phyloP scores from a whole-genome alignment of 1,140 invertebrate species.

The Oncopodura yosiiana region DNA sequence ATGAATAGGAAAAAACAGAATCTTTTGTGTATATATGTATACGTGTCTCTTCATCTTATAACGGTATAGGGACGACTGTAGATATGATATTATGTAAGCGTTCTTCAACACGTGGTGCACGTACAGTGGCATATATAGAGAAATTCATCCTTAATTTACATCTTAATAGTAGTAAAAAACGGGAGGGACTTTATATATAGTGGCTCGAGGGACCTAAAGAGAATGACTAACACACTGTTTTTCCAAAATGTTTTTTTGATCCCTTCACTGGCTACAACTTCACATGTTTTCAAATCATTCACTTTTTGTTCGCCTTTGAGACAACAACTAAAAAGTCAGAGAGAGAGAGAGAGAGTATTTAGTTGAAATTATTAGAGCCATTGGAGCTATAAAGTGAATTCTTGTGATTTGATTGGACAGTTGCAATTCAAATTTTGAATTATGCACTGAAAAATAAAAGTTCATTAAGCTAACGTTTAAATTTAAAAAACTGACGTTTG shows the following conservation, averaged over 20 bases:
- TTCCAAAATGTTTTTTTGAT: conserved; percentile 3
- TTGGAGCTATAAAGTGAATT: no score
- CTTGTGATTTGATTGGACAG: no score
- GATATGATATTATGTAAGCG: not conserved
- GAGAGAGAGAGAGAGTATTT: no score
- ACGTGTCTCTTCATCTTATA: no score
- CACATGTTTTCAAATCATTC: not conserved
- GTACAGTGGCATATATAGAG: not conserved
- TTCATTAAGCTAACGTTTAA: no score
- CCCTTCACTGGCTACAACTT: not conserved
- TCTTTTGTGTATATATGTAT: no score
- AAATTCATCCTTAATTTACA: conserved; percentile 26
- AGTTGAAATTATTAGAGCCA: no score
- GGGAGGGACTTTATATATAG: conserved; percentile 21
- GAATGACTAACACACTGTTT: not conserved
- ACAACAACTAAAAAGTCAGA: not conserved
- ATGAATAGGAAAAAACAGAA: not conserved
- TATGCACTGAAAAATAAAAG: no score
- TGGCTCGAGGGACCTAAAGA: not conserved
- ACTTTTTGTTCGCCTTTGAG: not conserved
- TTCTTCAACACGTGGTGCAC: not conserved
- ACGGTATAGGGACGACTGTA: no score
- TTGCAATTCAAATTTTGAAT: no score
- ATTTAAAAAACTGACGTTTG: no score
- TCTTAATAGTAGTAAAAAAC: conserved; percentile 29